Evolutionary conservation across 2,888 invertebrate species (phyloP), one percentile per base, ranked within the genome.

Genomic region (Amorpha juglandis): DNA sequence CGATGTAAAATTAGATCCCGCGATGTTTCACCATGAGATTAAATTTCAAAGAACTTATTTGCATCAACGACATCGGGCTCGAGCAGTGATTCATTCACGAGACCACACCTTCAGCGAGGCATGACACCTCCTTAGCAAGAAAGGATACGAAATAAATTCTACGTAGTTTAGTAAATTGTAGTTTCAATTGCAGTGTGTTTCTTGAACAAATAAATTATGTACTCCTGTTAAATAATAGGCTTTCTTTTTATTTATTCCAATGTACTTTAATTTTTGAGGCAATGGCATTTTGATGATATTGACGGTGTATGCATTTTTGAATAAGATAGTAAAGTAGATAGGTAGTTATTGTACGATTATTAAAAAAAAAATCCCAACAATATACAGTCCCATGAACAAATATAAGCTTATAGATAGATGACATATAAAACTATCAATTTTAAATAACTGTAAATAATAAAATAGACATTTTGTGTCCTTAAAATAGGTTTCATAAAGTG

Each of bases 1-100:
- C 3, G 7, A 8, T 48, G 70, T 52, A 71, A 67, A 66, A 68
- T 70, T 72, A 67, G 72, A 19, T 67, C 70, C 65, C 71, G 69
- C 71, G 70, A 75, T 73, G 58, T 42, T 38, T 58, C 12, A 58
- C 38, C 58, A 42, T 75, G 69, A 58, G n/a, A 47, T 69, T 48
- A 50, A 72, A 74, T 74, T 55, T 52, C 53, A 64, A 42, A 45
- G 53, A 55, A 52, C 42, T 64, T 64, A 53, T 52, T 64, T 64
- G 52, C 64, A 64, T 52, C 42, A 42, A 38, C 52, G 64, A 63
- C 66, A 65, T 68, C 58, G 58, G 38, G 58, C 38, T 58, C 42
- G 58, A 42, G 58, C 42, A 38, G 58, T 58, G 58, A 58, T 58
- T 58, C 58, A 58, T 58, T 58, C 58, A 58, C 58, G 19, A 16